These are phyloP conservation scores for Stichodactyla helianthus DNA, from an alignment of 64 coral and sea anemone genomes.

Conservation along the genomic window DNA sequence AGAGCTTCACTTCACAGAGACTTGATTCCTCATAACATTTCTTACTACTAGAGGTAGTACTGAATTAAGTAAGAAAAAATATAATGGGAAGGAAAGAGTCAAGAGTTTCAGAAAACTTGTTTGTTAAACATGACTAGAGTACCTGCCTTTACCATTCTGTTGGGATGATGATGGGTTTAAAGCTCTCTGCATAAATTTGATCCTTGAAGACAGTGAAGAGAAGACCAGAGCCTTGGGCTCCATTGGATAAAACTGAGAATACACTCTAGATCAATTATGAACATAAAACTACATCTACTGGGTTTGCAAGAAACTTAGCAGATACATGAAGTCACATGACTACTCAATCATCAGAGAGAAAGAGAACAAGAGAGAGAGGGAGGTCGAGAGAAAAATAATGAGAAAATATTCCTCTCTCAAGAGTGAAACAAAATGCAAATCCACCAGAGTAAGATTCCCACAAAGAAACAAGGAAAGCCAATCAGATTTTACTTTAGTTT, in stretches of 20 bases:
- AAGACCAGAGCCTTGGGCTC: slow-evolving; percentile 4
- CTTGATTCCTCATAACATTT: background rate
- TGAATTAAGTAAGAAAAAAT: background rate
- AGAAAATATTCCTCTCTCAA: background rate
- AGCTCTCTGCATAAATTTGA: slow-evolving; percentile 1
- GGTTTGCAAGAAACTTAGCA: background rate
- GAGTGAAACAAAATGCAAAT: slow-evolving; percentile 77
- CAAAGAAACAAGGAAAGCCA: slow-evolving; percentile 63
- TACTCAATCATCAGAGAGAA: slow-evolving; percentile 13
- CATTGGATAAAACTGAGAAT: background rate
- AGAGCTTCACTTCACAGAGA: background rate
- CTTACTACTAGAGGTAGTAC: background rate
- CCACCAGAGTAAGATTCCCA: slow-evolving; percentile 38
- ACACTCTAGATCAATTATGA: background rate
- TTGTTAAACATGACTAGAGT: slow-evolving; percentile 11
- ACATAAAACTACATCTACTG: background rate
- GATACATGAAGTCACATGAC: slow-evolving; percentile 28
- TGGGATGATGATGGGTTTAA: slow-evolving; percentile 1
- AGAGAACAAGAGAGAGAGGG: background rate
- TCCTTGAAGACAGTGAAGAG: background rate
- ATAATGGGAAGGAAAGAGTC: background rate
- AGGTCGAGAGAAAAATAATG: background rate
- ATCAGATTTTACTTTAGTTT: slow-evolving; percentile 37
- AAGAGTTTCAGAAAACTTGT: background rate
- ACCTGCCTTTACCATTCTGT: slow-evolving; percentile 97